A percentile compares a stretch with the other conserved stretches of the same genome.
These are phyloP conservation scores for Drosophila gunungcola DNA, from an alignment of 1,140 invertebrate species.

Conservation along the genomic window DNA sequence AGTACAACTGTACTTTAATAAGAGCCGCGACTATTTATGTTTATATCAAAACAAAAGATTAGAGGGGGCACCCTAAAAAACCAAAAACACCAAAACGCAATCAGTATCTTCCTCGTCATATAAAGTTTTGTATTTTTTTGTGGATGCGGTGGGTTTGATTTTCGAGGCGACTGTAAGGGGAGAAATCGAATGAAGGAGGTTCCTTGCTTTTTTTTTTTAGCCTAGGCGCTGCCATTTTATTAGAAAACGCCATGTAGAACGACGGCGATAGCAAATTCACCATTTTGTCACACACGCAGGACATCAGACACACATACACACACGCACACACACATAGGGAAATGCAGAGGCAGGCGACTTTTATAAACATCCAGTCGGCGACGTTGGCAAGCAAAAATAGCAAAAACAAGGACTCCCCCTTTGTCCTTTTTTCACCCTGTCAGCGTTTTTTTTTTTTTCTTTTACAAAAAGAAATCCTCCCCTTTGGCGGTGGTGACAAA, in stretches of 20 bases:
- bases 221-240: conserved; percentile 77
- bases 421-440: too few relatives aligned
- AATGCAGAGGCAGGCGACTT: conserved; percentile 4
- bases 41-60: conserved; percentile 22
- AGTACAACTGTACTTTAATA: not conserved
- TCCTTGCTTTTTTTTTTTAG: conserved; percentile 19
- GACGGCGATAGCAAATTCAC: conserved; percentile 65
- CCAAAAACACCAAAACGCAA: conserved; percentile 31
- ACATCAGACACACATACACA: conserved; percentile 32
- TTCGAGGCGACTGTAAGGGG: not conserved
- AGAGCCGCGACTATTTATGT: not conserved
- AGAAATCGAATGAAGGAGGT: not conserved
- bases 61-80: conserved; percentile 3
- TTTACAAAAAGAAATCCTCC: too few relatives aligned
- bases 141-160: not conserved
- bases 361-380: conserved; percentile 52
- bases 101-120: conserved; percentile 9
- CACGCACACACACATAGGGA: not conserved
- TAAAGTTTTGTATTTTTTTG: not conserved
- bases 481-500: conserved; percentile 66
- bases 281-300: conserved; percentile 70
- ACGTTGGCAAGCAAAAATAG: conserved; percentile 32
- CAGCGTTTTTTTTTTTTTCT: not conserved
- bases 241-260: conserved; percentile 78
- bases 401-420: not conserved